Evolutionary conservation across 2,797 vertebrate species (phyloP).

Genomic region (Darevskia mixta): DNA sequence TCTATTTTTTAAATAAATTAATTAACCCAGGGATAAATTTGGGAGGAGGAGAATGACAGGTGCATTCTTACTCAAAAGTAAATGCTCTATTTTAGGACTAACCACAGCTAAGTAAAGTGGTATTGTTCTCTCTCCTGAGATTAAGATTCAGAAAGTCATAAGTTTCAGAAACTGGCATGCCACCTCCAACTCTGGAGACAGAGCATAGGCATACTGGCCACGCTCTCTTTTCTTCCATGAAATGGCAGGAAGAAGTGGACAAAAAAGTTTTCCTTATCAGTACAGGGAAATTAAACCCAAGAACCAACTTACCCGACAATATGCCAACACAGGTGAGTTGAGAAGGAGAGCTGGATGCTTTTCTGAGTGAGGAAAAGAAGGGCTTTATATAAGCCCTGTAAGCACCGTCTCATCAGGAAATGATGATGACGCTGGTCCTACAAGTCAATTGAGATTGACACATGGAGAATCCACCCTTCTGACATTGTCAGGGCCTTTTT

Average conservation of each 20-base stretch:
- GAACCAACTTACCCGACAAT: slow-evolving; percentile 7
- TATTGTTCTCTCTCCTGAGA: no score
- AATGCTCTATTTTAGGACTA: no score
- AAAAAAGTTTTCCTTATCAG: not conserved
- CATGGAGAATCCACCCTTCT: not conserved
- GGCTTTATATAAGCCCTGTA: slow-evolving; percentile 8
- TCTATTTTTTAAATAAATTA: no score
- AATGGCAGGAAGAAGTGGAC: no score
- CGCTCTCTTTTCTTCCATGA: no score
- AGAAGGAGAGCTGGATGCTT: not conserved
- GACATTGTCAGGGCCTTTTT: not conserved
- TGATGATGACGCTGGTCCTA: not conserved
- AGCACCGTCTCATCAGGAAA: not conserved
- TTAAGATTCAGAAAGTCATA: no score
- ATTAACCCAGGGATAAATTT: not conserved
- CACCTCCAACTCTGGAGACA: no score
- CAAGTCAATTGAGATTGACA: slow-evolving; percentile 8
- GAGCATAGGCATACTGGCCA: no score
- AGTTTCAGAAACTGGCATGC: no score
- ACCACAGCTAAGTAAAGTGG: no score
- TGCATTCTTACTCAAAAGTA: not conserved
- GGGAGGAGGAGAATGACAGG: not conserved
- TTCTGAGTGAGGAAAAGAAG: no score
- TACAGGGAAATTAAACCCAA: not conserved
- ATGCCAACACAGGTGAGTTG: no score